Evolutionary conservation across 2,113 vertebrate genomes (phyloP).

Genomic region (Galemys pyrenaicus): DNA sequence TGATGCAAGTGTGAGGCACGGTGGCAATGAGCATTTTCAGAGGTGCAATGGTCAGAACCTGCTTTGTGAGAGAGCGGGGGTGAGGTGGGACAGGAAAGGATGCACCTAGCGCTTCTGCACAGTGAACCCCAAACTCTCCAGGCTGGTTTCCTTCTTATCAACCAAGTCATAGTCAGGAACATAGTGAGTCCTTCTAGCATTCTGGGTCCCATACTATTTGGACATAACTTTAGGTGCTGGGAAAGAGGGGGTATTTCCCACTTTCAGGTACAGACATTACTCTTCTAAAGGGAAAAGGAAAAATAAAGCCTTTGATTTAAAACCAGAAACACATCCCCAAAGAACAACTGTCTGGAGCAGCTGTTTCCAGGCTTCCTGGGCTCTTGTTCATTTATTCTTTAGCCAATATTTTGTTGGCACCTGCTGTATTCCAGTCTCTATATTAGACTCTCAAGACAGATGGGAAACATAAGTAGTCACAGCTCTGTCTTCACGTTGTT

Average conservation of each 20-base stretch:
- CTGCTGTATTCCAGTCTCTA: background rate
- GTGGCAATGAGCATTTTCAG: background rate
- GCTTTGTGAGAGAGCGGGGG: background rate
- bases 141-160: fast-evolving
- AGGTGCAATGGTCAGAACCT: background rate
- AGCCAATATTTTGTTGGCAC: background rate
- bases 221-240: background rate
- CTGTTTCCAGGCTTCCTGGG: background rate
- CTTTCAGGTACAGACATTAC: background rate
- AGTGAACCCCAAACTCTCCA: background rate
- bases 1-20: background rate
- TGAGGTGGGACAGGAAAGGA: background rate
- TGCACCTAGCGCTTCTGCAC: background rate
- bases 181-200: background rate
- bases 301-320: background rate
- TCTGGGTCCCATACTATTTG: background rate
- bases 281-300: background rate
- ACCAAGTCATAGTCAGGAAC: background rate
- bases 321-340: background rate
- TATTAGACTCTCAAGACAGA: background rate
- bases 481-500: background rate
- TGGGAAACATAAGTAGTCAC: background rate
- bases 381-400: background rate
- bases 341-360: background rate
- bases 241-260: background rate